phyloP scores from a whole-genome alignment of 1,140 invertebrate species.

The Lerema accius region DNA sequence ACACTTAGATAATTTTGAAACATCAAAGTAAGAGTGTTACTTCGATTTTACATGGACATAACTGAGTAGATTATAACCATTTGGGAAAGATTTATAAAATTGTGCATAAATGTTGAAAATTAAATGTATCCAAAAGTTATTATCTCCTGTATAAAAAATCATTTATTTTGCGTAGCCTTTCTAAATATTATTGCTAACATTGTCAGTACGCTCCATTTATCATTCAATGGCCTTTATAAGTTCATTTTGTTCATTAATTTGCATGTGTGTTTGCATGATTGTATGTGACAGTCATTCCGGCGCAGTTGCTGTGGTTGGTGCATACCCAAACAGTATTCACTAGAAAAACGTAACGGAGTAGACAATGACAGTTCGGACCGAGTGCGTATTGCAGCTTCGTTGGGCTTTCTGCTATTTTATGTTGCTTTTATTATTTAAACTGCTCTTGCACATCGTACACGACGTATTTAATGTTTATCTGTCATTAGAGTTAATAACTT shows the following conservation, averaged over 20 bases:
- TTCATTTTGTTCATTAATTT: slow-evolving; percentile 40
- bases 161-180: not conserved
- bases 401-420: slow-evolving; percentile 30
- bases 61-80: too few relatives aligned
- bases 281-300: slow-evolving; percentile 73
- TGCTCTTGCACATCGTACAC: slow-evolving; percentile 12
- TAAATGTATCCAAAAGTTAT: too few relatives aligned
- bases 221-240: not conserved
- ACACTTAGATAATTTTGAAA: too few relatives aligned
- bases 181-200: not conserved
- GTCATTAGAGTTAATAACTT: not conserved
- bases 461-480: slow-evolving; percentile 4
- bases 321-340: slow-evolving; percentile 54
- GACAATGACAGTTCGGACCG: slow-evolving; percentile 55
- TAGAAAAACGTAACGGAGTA: slow-evolving; percentile 63
- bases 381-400: slow-evolving; percentile 64
- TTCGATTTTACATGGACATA: too few relatives aligned
- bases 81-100: too few relatives aligned
- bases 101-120: too few relatives aligned
- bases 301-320: slow-evolving; percentile 75
- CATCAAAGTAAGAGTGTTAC: too few relatives aligned
- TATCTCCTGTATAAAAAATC: too few relatives aligned
- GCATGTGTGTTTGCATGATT: slow-evolving; percentile 72
- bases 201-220: not conserved
- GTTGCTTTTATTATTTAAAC: slow-evolving; percentile 29